Conservation (phyloP, 1,140 invertebrate species). For the Drosophila lacteicornis region DNA sequence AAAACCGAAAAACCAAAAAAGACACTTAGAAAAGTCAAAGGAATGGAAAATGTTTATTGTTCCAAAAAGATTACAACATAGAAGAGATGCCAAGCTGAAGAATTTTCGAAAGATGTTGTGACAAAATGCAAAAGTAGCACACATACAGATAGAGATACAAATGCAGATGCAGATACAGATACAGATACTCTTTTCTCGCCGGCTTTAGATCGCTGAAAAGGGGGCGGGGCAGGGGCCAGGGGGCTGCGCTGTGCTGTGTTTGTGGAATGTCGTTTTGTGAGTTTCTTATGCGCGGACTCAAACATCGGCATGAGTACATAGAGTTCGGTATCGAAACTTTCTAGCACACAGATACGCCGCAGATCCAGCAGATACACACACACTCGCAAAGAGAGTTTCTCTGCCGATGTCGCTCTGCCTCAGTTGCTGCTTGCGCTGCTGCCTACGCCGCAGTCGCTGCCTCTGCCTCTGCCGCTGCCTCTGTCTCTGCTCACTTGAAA, state of each 20-base stretch:
- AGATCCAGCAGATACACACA: conserved; percentile 37
- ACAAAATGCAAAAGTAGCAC: conserved; percentile 70
- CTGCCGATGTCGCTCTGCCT: conserved; percentile 21
- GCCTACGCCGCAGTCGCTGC: conserved; percentile 9
- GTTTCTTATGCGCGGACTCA: conserved; percentile 74
- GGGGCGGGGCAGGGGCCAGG: conserved; percentile 9
- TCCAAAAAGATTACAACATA: conserved; percentile 69
- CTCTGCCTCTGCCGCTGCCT: conserved; percentile 13
- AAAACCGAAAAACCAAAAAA: conserved; percentile 52
- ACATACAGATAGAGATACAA: conserved; percentile 38
- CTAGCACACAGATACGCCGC: conserved; percentile 66
- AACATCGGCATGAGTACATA: conserved; percentile 47
- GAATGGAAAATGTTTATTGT: conserved; percentile 58
- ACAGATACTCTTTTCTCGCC: conserved; percentile 57
- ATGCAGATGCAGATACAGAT: conserved; percentile 36
- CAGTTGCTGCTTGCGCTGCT: conserved; percentile 3
- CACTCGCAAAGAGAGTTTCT: conserved; percentile 55
- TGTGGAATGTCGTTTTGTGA: conserved; percentile 84
- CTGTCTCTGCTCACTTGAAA: conserved; percentile 23
- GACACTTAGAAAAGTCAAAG: conserved; percentile 75
- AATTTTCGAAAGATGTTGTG: conserved; percentile 45
- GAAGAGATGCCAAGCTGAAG: conserved; percentile 23
- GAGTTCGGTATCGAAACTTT: conserved; percentile 65
- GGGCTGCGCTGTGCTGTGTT: conserved; percentile 46
- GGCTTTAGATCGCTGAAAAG: conserved; percentile 18